These are phyloP conservation scores for Heliconius nattereri DNA, from an alignment of 1,140 invertebrate genomes.

Conservation along the genomic window DNA sequence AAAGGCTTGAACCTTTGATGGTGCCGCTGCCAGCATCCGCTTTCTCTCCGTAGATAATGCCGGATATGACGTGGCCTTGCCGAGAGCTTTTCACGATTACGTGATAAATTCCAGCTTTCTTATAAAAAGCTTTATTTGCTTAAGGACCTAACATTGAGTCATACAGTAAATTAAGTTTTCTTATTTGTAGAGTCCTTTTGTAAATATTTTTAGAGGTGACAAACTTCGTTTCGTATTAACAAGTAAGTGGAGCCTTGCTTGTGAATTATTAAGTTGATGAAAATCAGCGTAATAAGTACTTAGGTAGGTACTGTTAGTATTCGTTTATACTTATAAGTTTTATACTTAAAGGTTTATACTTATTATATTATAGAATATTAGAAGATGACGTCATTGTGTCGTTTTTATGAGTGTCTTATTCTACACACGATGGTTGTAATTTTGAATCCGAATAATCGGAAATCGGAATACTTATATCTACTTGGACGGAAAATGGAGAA, in stretches of 20 bases:
- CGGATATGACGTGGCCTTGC: conserved; percentile 77
- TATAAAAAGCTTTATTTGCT: conserved; percentile 58
- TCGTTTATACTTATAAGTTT: no score
- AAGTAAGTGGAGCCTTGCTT: neutral
- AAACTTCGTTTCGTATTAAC: neutral
- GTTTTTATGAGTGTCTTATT: no score
- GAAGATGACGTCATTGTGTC: no score
- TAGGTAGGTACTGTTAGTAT: neutral
- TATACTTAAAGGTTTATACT: no score
- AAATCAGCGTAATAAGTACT: neutral
- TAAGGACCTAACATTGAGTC: conserved; percentile 38
- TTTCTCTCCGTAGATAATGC: conserved; percentile 66
- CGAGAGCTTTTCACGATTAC: conserved; percentile 74
- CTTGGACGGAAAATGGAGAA: no score
- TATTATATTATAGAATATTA: no score
- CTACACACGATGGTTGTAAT: no score
- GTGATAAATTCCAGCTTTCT: conserved; percentile 70
- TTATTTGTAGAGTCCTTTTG: conserved; percentile 8
- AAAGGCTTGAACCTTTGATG: conserved; percentile 64
- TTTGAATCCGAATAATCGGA: no score
- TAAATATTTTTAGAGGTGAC: neutral
- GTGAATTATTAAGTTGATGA: neutral
- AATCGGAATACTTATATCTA: no score
- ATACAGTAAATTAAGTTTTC: conserved; percentile 18
- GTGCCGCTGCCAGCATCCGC: conserved; percentile 67